Base-by-base conservation (phyloP, 2,113 vertebrate species). In the Tachycineta bicolor region DNA sequence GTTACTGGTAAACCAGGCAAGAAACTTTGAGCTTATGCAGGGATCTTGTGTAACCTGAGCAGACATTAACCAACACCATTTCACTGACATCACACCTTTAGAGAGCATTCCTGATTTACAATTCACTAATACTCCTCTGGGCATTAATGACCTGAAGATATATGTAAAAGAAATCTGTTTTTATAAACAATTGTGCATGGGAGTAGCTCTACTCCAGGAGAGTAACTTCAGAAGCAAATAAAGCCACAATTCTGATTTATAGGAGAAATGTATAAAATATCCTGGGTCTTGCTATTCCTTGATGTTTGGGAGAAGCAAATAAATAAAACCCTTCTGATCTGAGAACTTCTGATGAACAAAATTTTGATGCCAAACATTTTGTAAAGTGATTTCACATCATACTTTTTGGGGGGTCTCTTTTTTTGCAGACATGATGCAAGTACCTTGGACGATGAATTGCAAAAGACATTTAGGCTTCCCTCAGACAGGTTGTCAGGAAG, bases 401-500 rank as follows among this genome's bases (percentile, higher is more conserved):
- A 4, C 12, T 69, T 83, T 71, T 47, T 56, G 43, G 31, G 70
- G 12, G 22, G 39, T 67, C 59, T 82, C 60, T 60, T 23, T 52
- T 88, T 81, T 67, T 37, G 34, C 55, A 84, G 78, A 56, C 17
- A 22, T 8, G 31, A 33, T 25, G 22, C 9, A 82, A 86, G 55
- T 44, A 64, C 34, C 52, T 87, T 24, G 20, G 47, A 67, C 2
- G 8, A 39, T 28, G 25, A n/a, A 49, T 53, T 58, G 33, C 44
- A 12, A 24, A 46, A 95, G 43, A 88, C 23, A 73, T 70, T 71
- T 53, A 80, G 53, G 46, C 34, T 90, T 88, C 47, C 26, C 52
- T 69, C 59, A 87, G 84, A 67, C 65, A 80, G 55, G 50, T 60
- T 96, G 73, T 92, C 88, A 89, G 70, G 68, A 96, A 95, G 91